Base-by-base conservation (phyloP, 2,797 vertebrate genomes). In the Pteropus rufus region DNA sequence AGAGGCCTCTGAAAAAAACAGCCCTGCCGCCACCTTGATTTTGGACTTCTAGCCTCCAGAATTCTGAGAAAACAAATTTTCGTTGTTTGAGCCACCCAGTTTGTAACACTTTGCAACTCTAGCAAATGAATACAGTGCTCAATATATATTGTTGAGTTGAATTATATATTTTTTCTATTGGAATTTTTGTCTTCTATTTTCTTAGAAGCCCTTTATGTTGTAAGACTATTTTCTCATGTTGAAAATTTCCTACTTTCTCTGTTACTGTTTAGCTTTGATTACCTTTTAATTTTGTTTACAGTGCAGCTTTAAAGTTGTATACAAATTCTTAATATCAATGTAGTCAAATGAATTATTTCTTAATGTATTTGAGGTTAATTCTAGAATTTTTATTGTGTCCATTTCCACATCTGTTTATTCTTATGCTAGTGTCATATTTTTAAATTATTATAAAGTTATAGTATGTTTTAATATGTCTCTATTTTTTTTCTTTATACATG, bases 401-500 rank as follows among this genome's bases (percentile, higher is more conserved):
- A 75, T 87, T 94, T 93, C 34, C 5, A 23, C 60, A 70, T 91
- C 49, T 92, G 23, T 92, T 95, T 92, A 72, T 93, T 94, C 39
- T 81, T 54, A 29, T 77, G 29, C 19, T 56, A 75, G 26, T 67
- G 34, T 75, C n/a, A 67, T 88, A 73, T 10, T 76, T 94, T 92
- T 91, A 56, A 79, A 90, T 70, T 94, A 34, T 85, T 82, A 46
- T 85, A 91, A 95, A 93, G 91, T 91, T 88, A 52, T 62, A 64
- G 54, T 92, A 19, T 92, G 2, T 81, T 95, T 97, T 80, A 76
- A 80, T 23, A 34, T 88, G 72, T 70, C 0, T 92, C 60, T 60
- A 39, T 82, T 86, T 92, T 95, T 95, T 54, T 93, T 97, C 46
- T 52, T 90, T 89, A 58, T 60, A 84, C 46, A 94, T 92, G 16